Base-by-base conservation (phyloP, 2,888 invertebrate species). In the Bedellia somnulentella region DNA sequence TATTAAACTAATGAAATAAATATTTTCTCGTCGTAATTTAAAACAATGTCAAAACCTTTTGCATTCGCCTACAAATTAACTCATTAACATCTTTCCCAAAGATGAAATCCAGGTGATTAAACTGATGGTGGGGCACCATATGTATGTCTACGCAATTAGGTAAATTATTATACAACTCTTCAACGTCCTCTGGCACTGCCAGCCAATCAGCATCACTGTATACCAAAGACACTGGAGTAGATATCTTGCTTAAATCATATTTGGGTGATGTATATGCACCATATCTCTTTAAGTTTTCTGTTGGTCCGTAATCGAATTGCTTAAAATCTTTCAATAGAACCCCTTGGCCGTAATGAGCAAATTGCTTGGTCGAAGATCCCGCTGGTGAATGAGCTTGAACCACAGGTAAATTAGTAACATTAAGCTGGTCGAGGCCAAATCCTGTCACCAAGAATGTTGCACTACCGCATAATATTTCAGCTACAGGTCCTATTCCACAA, bases 191-290 rank as follows among this genome's bases (percentile, higher is more conserved):
- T 3, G 77, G 67, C 29, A 76, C 61, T 1, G 85, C 79, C 12
- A 89, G 49, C 80, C 82, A 82, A 50, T 90, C 89, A 10, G 80
- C 80, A 3, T 57, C 56, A 16, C 62, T 60, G 37, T 62, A 64
- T 28, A 68, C 54, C 27, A 76, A 38, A 5, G 56, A 51, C 4
- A 73, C 51, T 0, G 71, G 70, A 1, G 55, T 46, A 1, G 33
- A 39, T 9, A 73, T 41, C 6, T 50, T 52, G 4, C 45, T 43
- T 25, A 71, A 31, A 2, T 40, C 35, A 36, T 73, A 75, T 8
- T 40, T 39, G 1, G 68, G 66, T 6, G 73, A 64, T 5, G 31
- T 28, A 2, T 30, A 34, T 0, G 34, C 31, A 0, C 62, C 64
- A 29, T 73, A 75, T 22, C 39, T 45, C 28, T 39, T 35, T 4